Evolutionary conservation across 2,113 vertebrate species (phyloP), one percentile per base, ranked within the genome.

Genomic region (Eidolon helvum): DNA sequence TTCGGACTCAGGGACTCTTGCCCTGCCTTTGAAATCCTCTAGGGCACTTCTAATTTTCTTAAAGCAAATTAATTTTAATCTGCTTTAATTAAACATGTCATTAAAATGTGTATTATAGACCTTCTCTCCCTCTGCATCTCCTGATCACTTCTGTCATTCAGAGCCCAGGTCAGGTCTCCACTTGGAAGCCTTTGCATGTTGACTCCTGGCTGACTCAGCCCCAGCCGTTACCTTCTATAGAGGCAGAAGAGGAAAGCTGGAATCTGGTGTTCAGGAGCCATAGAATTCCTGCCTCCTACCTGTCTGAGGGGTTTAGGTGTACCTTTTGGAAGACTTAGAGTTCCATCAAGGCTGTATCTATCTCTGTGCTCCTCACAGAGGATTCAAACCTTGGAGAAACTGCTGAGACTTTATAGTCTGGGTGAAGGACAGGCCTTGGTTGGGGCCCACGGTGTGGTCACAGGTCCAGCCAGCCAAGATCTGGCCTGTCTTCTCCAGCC

Each of bases 11-110:
- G 61, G 65, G 18, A 66, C 48, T 83, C 68, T 80, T 59, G 66
- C 18, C 43, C 65, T 94, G 79, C 65, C 93, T 90, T 71, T 88
- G 61, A 90, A 92, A 92, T 93, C 53, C 90, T 90, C 80, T 9
- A 80, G 74, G 45, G 65, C 11, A 26, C 40, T 43, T 90, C 68
- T 59, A 50, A 82, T 87, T 89, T 89, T 90, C 91, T 95, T 96
- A 95, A 94, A 96, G 91, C 89, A 95, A 96, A 94, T 92, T 92
- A 93, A 97, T 95, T 97, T 95, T 75, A 90, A 87, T 96, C 69
- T 8, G 78, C 65, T 87, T 93, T 94, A 97, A 94, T 96, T 97
- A 97, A 96, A 90, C 14, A 4, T 66, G 48, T 82, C 66, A 88
- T 79, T 75, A 87, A 94, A 95, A 89, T 82, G 84, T 93, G 28